A percentile compares a stretch with the other conserved stretches of the same genome.
Conservation (phyloP, 2,888 invertebrate species). For the Catonia carolina region DNA sequence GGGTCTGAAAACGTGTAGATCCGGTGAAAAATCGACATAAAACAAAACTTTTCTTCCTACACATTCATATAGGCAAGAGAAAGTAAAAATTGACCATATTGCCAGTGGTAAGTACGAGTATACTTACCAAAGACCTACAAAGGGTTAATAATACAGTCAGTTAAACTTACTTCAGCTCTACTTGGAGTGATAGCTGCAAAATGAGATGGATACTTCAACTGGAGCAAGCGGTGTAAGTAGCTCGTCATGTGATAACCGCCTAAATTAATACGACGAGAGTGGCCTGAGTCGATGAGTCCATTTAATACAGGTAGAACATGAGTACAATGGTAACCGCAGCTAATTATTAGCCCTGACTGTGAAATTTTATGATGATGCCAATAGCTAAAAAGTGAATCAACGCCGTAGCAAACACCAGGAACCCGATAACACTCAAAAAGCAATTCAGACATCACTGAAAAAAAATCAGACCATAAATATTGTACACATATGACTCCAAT, state of each 20-base stretch:
- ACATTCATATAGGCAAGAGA: no score
- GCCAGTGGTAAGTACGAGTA: no score
- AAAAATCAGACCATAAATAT: constrained; percentile 29
- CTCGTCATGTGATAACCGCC: constrained; percentile 80
- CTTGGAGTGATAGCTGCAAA: constrained; percentile 79
- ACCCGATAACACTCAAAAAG: constrained; percentile 88
- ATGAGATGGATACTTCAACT: constrained; percentile 90
- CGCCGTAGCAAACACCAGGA: constrained; percentile 77
- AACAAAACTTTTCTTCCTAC: no score
- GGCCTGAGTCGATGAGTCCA: constrained; percentile 59
- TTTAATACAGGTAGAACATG: constrained; percentile 79
- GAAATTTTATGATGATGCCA: constrained; percentile 51
- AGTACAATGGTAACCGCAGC: constrained; percentile 80
- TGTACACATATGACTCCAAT: no score
- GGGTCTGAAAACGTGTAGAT: no score
- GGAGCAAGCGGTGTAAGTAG: constrained; percentile 79
- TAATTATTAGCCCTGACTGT: constrained; percentile 67
- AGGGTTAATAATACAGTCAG: no score
- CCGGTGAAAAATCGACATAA: no score
- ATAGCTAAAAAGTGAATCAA: constrained; percentile 73
- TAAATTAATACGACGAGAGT: constrained; percentile 75
- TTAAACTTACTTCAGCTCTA: constrained; percentile 64
- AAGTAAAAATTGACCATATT: no score
- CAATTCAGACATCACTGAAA: constrained; percentile 87
- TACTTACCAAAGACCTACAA: no score